These are phyloP conservation scores for Betta splendens DNA, from an alignment of 2,797 vertebrate species.

Conservation along the genomic window DNA sequence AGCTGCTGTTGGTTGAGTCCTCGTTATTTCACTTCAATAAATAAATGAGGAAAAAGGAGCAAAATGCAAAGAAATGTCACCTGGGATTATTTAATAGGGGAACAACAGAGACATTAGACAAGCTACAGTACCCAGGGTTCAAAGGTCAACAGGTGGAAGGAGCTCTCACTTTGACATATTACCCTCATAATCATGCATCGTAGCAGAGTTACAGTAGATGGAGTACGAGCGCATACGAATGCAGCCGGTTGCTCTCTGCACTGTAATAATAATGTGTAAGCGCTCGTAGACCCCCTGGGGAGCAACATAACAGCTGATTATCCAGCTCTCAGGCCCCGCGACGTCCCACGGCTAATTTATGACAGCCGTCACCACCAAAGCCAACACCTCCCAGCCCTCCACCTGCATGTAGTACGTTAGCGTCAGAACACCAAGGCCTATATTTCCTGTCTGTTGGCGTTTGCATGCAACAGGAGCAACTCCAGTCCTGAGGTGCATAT, in stretches of 20 bases:
- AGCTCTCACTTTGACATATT: neutral
- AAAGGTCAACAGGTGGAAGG: constrained; percentile 16
- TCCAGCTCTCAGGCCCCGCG: constrained; percentile 38
- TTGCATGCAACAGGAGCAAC: constrained; percentile 19
- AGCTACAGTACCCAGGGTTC: neutral
- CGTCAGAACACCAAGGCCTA: constrained; percentile 29
- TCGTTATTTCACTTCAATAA: constrained; percentile 35
- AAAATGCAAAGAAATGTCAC: constrained; percentile 18
- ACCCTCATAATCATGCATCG: constrained; percentile 12
- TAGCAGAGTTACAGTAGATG: constrained; percentile 2
- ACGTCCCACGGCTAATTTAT: constrained; percentile 51
- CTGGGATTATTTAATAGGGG: constrained; percentile 17
- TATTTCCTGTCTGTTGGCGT: constrained; percentile 19
- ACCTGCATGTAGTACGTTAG: constrained; percentile 24
- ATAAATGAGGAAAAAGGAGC: constrained; percentile 13
- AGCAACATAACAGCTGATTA: constrained; percentile 57
- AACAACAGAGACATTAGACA: neutral
- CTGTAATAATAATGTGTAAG: constrained; percentile 27
- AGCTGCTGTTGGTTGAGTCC: constrained; percentile 13
- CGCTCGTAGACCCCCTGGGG: constrained; percentile 24
- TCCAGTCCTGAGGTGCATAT: constrained; percentile 4
- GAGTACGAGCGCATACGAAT: neutral
- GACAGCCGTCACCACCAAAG: constrained; percentile 1
- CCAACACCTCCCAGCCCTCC: neutral
- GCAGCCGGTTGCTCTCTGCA: neutral